Evolutionary conservation across 2,113 vertebrate genomes (phyloP).

Genomic region (Ctenomys sociabilis): DNA sequence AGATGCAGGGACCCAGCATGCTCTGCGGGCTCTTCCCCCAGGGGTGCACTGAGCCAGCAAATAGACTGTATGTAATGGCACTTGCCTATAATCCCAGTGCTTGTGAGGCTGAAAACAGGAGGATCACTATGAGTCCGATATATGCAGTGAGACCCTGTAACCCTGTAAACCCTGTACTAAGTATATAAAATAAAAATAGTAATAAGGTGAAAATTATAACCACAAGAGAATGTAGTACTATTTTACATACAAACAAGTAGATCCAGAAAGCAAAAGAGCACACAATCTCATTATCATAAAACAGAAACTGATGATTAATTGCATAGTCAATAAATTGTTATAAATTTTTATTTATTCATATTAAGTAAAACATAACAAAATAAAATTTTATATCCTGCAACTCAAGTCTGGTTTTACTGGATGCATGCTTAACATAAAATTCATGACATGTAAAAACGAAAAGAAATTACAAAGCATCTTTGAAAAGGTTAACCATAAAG

Average conservation of each 20-base stretch:
- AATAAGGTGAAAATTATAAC: not conserved
- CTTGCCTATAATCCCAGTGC: too few relatives aligned
- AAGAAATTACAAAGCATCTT: not conserved
- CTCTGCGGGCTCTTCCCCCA: too few relatives aligned
- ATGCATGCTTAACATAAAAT: not conserved
- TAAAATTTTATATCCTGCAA: not conserved
- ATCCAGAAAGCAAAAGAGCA: not conserved
- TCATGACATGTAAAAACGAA: not conserved
- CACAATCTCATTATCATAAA: not conserved
- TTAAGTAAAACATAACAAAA: not conserved
- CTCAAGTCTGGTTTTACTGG: not conserved
- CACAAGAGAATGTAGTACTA: not conserved
- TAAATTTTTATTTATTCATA: not conserved
- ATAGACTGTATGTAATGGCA: too few relatives aligned
- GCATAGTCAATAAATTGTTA: not conserved
- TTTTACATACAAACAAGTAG: not conserved
- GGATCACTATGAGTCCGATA: too few relatives aligned
- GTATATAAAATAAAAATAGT: too few relatives aligned
- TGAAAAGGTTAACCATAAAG: not conserved
- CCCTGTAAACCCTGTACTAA: too few relatives aligned
- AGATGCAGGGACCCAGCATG: too few relatives aligned
- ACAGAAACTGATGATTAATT: not conserved
- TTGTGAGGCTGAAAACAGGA: too few relatives aligned
- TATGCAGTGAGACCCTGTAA: too few relatives aligned
- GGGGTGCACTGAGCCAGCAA: too few relatives aligned